Base-by-base conservation (phyloP, 2,888 invertebrate genomes). In the Sesia bembeciformis region DNA sequence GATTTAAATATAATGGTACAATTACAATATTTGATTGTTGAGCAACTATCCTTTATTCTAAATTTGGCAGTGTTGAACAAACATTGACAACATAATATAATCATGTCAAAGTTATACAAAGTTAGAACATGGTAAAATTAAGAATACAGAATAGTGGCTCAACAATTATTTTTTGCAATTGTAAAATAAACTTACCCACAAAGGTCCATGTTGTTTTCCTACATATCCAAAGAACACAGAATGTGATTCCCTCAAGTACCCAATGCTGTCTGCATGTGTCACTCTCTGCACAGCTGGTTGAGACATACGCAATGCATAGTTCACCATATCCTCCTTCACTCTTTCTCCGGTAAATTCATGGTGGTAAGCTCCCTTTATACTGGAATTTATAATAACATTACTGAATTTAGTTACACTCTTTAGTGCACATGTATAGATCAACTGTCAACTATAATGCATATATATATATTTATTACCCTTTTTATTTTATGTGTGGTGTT, bases 161-260 rank as follows among this genome's bases (percentile, higher is more conserved):
- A 23, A 23, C 23, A 23, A 23, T 23, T 49, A 46, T 41, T 49
- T 5, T 55, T 53, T 55, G 23, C 23, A 23, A 1, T 23, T 23
- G 23, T 23, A 23, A 23, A 23, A 23, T 23, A 23, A 1, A 59
- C 66, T 80, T 86, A 93, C 94, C 96, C 96, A 97, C 64, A 96
- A 83, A 42, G 90, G 80, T 53, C 96, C 96, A 58, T 93, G 91
- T 71, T 92, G 93, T 52, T 93, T 92, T 3, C 98, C 98, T 55
- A 97, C 92, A 84, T 93, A 97, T 74, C 96, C 92, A 85, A 98
- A 98, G 86, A 97, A 97, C 50, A 97, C 91, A 53, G 93, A 92
- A 69, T 95, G 95, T 51, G 93, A 91, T 58, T 91, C 92, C 72
- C 95, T 95, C 5, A 96, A 87, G 72, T 93, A 93, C 55, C 93